Evolutionary conservation across 2,113 vertebrate species (phyloP).

Genomic region (Vidua chalybeata): DNA sequence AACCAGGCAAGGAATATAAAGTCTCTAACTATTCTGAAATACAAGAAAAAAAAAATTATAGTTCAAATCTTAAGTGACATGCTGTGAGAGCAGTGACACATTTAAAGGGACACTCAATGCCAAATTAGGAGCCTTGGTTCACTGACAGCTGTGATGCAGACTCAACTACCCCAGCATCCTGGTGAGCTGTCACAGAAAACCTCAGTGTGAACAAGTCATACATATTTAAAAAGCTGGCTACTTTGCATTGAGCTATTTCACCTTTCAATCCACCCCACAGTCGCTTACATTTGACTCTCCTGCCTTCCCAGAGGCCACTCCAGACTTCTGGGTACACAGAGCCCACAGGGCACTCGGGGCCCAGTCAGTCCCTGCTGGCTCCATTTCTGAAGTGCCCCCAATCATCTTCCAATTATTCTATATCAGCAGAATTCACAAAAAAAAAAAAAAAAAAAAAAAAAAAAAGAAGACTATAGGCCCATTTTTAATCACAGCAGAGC

Average conservation of each 20-base stretch:
- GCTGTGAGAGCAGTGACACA: neutral
- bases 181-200: neutral
- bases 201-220: neutral
- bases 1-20: neutral
- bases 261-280: neutral
- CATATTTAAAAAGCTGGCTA: neutral
- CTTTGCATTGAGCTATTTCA: neutral
- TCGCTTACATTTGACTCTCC: neutral
- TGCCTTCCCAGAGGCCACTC: neutral
- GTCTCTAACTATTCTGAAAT: neutral
- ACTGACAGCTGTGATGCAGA: neutral
- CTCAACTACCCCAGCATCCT: neutral
- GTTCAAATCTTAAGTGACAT: neutral
- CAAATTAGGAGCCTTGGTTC: neutral
- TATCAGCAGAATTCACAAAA: neutral
- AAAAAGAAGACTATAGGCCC: neutral
- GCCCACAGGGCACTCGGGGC: neutral
- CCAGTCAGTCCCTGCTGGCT: neutral
- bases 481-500: neutral
- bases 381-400: neutral
- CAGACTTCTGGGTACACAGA: neutral
- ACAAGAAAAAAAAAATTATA: neutral
- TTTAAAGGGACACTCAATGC: neutral
- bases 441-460: too few species aligned
- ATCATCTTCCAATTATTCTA: neutral